A percentile compares a stretch with the other conserved stretches of the same genome.
phyloP scores from a whole-genome alignment of 2,888 invertebrate genomes.

The Drosophila anomelani region DNA sequence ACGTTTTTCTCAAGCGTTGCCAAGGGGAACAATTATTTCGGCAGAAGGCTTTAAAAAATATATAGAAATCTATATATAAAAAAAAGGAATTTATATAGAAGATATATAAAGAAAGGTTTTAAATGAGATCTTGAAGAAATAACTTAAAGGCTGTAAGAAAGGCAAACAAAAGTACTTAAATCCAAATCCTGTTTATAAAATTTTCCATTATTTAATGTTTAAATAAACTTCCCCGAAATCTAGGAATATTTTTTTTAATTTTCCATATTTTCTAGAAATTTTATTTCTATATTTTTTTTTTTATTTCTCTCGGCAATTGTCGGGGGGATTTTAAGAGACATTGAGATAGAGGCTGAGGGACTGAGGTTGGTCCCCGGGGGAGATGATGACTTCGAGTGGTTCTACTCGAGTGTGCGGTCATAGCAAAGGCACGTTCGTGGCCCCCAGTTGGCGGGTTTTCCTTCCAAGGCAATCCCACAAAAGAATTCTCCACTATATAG shows the following conservation, averaged over 20 bases:
- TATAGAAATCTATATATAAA: not conserved
- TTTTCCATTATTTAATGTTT: not conserved
- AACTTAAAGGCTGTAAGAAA: not conserved
- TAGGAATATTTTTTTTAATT: not conserved
- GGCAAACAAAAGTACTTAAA: not conserved
- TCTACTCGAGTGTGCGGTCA: conserved; percentile 22
- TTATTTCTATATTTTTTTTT: not conserved
- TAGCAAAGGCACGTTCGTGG: conserved; percentile 25
- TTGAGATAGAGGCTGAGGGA: no score
- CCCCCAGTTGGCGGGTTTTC: not conserved
- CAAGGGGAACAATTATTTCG: not conserved
- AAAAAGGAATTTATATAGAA: not conserved
- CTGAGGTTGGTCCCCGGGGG: not conserved
- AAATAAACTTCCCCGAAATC: not conserved
- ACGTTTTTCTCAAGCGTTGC: conserved; percentile 9
- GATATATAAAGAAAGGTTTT: not conserved
- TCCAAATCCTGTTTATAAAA: not conserved
- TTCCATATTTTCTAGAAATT: not conserved
- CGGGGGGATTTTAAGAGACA: not conserved
- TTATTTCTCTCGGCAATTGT: not conserved
- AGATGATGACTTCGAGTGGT: conserved; percentile 6
- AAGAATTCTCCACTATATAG: conserved; percentile 17
- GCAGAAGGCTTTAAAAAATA: not conserved
- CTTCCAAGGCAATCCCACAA: conserved; percentile 10
- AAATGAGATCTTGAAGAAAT: not conserved